Evolutionary conservation across 2,888 invertebrate genomes (phyloP).

Genomic region (Theodoxus fluviatilis): DNA sequence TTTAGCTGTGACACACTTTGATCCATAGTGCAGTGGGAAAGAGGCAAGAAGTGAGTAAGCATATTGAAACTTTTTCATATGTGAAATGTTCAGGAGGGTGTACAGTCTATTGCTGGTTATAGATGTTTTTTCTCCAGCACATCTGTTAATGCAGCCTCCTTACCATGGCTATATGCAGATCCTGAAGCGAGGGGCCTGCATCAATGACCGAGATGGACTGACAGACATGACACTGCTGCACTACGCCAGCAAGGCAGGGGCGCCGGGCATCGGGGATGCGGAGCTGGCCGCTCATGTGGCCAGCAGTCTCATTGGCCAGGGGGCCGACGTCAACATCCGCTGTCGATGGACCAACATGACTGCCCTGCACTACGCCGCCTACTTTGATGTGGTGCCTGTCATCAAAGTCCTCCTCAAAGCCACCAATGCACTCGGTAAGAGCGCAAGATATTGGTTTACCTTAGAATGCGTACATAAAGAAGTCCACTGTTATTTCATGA

Average conservation of each 20-base stretch:
- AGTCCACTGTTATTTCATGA: too few relatives aligned
- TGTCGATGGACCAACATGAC: conserved; percentile 69
- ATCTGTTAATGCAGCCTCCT: too few relatives aligned
- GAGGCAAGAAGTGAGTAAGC: too few relatives aligned
- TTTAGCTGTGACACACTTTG: too few relatives aligned
- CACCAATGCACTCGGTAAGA: conserved; percentile 56
- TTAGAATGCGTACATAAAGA: too few relatives aligned
- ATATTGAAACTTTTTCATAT: too few relatives aligned
- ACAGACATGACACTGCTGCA: conserved; percentile 69
- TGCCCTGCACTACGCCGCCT: conserved; percentile 68
- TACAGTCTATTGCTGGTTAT: too few relatives aligned
- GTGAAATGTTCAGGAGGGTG: too few relatives aligned
- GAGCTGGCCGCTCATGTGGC: conserved; percentile 57
- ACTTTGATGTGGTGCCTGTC: conserved; percentile 68
- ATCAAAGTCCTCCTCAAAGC: conserved; percentile 63
- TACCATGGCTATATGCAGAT: conserved; percentile 56
- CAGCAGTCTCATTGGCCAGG: conserved; percentile 54
- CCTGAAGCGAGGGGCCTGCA: conserved; percentile 65
- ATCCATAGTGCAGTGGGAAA: too few relatives aligned
- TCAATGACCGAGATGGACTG: conserved; percentile 68
- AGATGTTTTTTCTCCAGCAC: too few relatives aligned
- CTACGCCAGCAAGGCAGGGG: conserved; percentile 69
- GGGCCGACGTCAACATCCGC: conserved; percentile 66
- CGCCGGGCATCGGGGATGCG: conserved; percentile 65
- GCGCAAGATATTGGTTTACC: neutral